Evolutionary conservation across 2,888 invertebrate species (phyloP), one percentile per base, ranked within the genome.

Genomic region (Mycalesis mineus): DNA sequence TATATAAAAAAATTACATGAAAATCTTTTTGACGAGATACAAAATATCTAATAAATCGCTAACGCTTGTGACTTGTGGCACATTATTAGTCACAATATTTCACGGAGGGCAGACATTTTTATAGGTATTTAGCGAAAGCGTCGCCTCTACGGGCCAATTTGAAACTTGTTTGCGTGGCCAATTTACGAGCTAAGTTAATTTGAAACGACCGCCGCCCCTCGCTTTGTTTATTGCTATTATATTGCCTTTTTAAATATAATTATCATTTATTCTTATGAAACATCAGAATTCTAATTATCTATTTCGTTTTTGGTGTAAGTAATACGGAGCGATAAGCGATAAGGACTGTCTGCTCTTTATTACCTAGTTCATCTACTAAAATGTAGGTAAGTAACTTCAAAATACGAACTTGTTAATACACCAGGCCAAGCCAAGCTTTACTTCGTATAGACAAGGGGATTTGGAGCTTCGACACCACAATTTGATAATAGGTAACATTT

Each of bases 81-180:
- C 47, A 41, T 62, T 72, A 73, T 75, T 79, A 81, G 80, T 84
- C 79, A 84, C 86, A 81, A 85, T 88, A 88, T 85, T 84, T 88
- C 84, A 88, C 84, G 66, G 75, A 65, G 76, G 77, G 78, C 78
- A 80, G 88, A 88, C 88, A 86, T 87, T 88, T 88, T 88, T 88
- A 88, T 88, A 88, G 88, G 87, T 88, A 88, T 88, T 88, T 88
- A 88, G 88, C 88, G 84, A 85, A 84, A 88, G 82, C 82, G 87
- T 85, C 86, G 82, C 84, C 78, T 80, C 84, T 79, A 74, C 84
- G 78, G 82, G 80, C 86, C 87, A 87, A 88, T 88, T 88, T 88
- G 87, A 88, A 86, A 88, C 79, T 88, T 88, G 88, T 88, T 88
- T 85, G 86, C 81, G 84, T 75, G 77, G 74, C 73, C 74, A 71